Percentiles rank a stretch among this genome's conserved stretches.
These are phyloP conservation scores for Candoia aspera DNA, from an alignment of 2,113 vertebrate species.

Conservation along the genomic window DNA sequence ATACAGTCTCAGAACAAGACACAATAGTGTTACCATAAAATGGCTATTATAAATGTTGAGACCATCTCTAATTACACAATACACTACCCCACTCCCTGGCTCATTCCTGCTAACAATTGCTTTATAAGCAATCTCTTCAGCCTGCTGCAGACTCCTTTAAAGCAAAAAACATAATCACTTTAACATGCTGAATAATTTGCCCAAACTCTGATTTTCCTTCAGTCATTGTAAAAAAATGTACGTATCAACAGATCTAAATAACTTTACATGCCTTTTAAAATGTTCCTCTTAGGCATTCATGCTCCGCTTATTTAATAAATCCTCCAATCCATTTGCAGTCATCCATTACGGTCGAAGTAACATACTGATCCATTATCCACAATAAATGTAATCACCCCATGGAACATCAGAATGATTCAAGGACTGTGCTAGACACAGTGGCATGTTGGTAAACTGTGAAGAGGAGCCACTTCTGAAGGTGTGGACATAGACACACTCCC, in stretches of 20 bases:
- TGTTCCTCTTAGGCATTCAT: constrained; percentile 16
- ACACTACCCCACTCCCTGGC: background rate
- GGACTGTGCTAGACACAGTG: background rate
- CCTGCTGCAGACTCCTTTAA: background rate
- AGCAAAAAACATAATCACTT: background rate
- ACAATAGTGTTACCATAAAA: background rate
- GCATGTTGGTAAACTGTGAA: background rate
- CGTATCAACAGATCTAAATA: constrained; percentile 36
- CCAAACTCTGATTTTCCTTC: constrained; percentile 28
- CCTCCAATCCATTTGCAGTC: constrained; percentile 26
- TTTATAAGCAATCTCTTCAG: background rate
- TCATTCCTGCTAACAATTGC: background rate
- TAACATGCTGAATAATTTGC: constrained; percentile 8
- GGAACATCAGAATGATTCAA: background rate
- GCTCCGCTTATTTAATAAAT: constrained; percentile 46
- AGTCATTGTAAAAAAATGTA: constrained; percentile 43
- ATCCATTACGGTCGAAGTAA: constrained; percentile 28
- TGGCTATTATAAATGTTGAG: background rate
- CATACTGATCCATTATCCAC: constrained; percentile 23
- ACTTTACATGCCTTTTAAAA: constrained; percentile 54
- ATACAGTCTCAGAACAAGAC: background rate
- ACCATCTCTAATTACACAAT: background rate
- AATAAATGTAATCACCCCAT: constrained; percentile 11
- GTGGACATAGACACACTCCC: background rate
- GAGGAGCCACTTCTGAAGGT: background rate